These are phyloP conservation scores for Centruroides sculpturatus DNA, from an alignment of 1,140 invertebrate species.

Conservation along the genomic window DNA sequence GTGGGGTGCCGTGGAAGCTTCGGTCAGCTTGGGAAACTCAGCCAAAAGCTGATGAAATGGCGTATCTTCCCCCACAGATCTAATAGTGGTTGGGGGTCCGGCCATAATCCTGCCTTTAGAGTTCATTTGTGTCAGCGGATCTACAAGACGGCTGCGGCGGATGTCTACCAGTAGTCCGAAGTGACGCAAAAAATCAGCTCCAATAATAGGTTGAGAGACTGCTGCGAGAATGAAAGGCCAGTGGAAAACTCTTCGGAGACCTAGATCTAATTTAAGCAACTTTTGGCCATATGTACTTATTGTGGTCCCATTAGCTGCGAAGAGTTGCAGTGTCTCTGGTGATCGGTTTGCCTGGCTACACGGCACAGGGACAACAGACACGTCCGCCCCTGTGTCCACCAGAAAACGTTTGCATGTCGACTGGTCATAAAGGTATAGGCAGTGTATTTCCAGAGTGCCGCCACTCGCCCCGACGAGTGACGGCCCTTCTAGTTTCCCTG, in stretches of 20 bases:
- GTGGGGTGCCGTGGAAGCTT: not conserved
- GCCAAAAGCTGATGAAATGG: not conserved
- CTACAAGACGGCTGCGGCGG: not conserved
- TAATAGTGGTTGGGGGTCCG: not conserved
- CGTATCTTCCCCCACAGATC: not conserved
- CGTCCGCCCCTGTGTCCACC: slow-evolving; percentile 13
- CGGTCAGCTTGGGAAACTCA: not conserved
- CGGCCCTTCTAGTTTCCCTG: not conserved
- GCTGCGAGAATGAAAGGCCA: slow-evolving; percentile 9
- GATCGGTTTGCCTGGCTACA: not conserved
- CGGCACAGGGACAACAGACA: slow-evolving; percentile 2
- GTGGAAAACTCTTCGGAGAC: not conserved
- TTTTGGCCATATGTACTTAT: slow-evolving; percentile 9
- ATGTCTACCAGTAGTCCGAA: slow-evolving; percentile 6
- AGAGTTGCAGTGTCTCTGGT: not conserved
- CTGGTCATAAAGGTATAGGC: slow-evolving; percentile 7
- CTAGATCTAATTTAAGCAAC: slow-evolving; percentile 1
- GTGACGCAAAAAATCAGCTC: slow-evolving; percentile 10
- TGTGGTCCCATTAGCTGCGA: slow-evolving; percentile 6
- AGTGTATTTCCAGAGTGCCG: not conserved
- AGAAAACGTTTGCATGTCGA: slow-evolving; percentile 2
- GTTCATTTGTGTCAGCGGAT: not conserved
- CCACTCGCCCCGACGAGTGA: not conserved
- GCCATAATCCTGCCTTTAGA: not conserved
- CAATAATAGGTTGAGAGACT: slow-evolving; percentile 12